These are phyloP conservation scores for Plusia festucae DNA, from an alignment of 2,888 invertebrate species.

Conservation along the genomic window DNA sequence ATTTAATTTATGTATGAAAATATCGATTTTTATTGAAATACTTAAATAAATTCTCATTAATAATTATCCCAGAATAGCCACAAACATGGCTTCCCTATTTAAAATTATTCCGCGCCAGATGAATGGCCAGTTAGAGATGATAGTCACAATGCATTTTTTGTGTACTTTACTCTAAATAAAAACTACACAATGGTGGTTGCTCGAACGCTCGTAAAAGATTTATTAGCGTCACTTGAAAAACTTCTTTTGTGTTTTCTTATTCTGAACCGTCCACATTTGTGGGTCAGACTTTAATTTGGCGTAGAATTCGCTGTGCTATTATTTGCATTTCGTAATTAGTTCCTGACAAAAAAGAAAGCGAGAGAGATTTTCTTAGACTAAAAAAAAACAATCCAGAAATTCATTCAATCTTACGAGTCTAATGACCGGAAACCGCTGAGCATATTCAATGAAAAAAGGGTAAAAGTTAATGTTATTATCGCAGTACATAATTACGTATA, in stretches of 20 bases:
- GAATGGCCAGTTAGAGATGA: constrained; percentile 46
- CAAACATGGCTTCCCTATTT: constrained; percentile 25
- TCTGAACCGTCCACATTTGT: constrained; percentile 4
- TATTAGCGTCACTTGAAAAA: constrained; percentile 38
- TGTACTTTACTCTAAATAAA: constrained; percentile 32
- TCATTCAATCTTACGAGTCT: no score
- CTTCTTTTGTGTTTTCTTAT: constrained; percentile 30
- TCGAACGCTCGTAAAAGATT: constrained; percentile 43
- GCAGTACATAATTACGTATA: no score
- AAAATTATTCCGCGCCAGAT: constrained; percentile 40
- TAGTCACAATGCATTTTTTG: constrained; percentile 45
- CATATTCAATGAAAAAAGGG: no score
- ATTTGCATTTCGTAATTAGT: neutral
- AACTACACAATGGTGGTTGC: constrained; percentile 29
- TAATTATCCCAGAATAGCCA: constrained; percentile 14
- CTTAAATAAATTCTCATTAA: no score
- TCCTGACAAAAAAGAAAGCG: neutral
- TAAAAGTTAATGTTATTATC: no score
- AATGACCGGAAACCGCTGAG: no score
- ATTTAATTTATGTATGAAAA: no score
- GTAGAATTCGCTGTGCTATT: neutral
- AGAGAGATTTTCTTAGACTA: neutral
- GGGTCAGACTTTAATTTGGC: constrained; percentile 30
- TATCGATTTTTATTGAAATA: no score
- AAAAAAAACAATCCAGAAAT: no score